A percentile compares a stretch with the other conserved stretches of the same genome.
phyloP scores from a whole-genome alignment of 2,888 invertebrate species.

The Pyralis farinalis region DNA sequence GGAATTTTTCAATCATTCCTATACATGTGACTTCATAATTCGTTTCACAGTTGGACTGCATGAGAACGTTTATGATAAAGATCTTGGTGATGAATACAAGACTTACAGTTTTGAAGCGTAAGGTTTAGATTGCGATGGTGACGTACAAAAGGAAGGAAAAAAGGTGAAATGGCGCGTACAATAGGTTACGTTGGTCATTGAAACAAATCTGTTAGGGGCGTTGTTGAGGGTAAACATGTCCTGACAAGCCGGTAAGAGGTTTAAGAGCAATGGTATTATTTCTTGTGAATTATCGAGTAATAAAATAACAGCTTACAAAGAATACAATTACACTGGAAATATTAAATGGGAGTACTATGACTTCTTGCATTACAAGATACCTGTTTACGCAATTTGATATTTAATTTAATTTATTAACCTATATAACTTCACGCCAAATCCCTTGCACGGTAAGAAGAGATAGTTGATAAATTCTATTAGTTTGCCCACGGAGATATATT shows the following conservation, averaged over 20 bases:
- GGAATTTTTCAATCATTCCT: conserved; percentile 73
- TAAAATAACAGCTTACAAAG: background rate
- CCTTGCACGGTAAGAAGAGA: too few relatives aligned
- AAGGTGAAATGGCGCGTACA: conserved; percentile 61
- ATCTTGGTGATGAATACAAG: conserved; percentile 32
- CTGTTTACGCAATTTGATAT: too few relatives aligned
- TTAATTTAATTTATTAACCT: too few relatives aligned
- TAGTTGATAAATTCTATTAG: too few relatives aligned
- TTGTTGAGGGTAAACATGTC: conserved; percentile 43
- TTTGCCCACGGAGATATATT: too few relatives aligned
- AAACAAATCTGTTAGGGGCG: conserved; percentile 59
- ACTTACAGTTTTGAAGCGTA: conserved; percentile 16
- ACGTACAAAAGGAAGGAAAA: conserved; percentile 28
- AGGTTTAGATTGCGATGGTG: conserved; percentile 17
- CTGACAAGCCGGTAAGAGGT: conserved; percentile 26
- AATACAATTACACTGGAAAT: background rate
- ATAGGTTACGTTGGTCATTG: conserved; percentile 51
- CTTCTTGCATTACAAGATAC: too few relatives aligned
- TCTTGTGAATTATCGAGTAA: conserved; percentile 4
- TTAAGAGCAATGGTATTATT: conserved; percentile 10
- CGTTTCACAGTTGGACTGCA: conserved; percentile 47
- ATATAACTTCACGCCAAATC: too few relatives aligned
- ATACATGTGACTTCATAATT: conserved; percentile 64
- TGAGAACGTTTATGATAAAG: conserved; percentile 49
- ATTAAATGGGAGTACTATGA: too few relatives aligned